phyloP scores from a whole-genome alignment of 1,140 invertebrate genomes.

The Teleogryllus occipitalis region DNA sequence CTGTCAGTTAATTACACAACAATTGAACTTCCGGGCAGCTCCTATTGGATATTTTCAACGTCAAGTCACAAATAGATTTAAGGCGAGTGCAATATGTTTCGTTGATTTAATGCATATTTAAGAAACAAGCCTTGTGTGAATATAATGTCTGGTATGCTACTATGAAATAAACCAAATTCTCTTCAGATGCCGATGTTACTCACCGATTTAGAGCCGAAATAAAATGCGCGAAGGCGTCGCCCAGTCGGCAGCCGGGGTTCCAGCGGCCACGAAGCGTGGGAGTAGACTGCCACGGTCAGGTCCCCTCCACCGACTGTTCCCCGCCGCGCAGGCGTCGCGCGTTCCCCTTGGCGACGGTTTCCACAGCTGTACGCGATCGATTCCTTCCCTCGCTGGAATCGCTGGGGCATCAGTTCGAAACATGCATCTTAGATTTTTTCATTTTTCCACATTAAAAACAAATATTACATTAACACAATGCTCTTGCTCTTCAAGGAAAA shows the following conservation, averaged over 20 bases:
- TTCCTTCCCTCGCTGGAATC: background rate
- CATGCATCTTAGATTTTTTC: too few species aligned
- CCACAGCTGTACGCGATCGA: background rate
- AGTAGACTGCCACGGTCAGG: background rate
- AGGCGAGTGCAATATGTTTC: too few species aligned
- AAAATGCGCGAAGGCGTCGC: background rate
- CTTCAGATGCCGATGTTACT: background rate
- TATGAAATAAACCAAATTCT: background rate
- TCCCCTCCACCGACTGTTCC: background rate
- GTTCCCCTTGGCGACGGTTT: background rate
- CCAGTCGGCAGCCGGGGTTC: background rate
- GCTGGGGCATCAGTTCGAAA: too few species aligned
- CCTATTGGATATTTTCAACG: too few species aligned
- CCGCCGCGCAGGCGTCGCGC: background rate
- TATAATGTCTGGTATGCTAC: background rate
- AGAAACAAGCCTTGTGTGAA: background rate
- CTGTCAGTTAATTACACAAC: too few species aligned
- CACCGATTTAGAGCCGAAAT: background rate
- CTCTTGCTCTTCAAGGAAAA: too few species aligned
- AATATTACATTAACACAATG: too few species aligned
- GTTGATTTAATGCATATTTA: too few species aligned
- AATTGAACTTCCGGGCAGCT: too few species aligned
- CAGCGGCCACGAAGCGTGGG: background rate
- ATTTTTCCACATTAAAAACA: too few species aligned
- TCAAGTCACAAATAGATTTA: too few species aligned